Percentiles rank a stretch among this genome's conserved stretches.
These are phyloP conservation scores for Oryzias melastigma DNA, from an alignment of 2,113 vertebrate genomes.

Conservation along the genomic window DNA sequence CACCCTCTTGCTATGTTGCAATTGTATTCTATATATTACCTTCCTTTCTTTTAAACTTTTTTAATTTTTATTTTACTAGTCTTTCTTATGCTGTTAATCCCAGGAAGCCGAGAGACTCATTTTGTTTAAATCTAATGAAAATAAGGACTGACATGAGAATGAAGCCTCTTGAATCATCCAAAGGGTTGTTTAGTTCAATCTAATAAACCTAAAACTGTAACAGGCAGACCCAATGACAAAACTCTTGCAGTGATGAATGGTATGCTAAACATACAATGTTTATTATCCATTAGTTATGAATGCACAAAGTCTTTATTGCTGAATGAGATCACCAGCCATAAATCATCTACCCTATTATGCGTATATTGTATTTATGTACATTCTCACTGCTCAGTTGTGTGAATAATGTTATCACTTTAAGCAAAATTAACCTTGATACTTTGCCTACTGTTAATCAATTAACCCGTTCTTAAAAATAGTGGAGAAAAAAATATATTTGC, in stretches of 20 bases:
- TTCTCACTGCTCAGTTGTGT: constrained; percentile 29
- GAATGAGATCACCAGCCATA: constrained; percentile 35
- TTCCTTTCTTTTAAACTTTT: no score
- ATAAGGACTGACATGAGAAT: no score
- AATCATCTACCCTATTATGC: constrained; percentile 37
- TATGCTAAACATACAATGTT: constrained; percentile 35
- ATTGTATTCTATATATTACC: no score
- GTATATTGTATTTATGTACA: constrained; percentile 31
- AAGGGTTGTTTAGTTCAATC: constrained; percentile 6
- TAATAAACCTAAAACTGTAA: neutral
- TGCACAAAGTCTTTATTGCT: constrained; percentile 18
- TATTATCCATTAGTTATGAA: constrained; percentile 41
- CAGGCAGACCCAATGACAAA: constrained; percentile 9
- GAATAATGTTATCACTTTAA: constrained; percentile 35
- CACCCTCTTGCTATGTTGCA: no score
- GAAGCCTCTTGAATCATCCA: neutral
- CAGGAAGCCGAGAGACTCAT: no score
- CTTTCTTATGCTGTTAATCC: no score
- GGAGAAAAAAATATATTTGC: neutral
- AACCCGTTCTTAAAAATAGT: constrained; percentile 11
- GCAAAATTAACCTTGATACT: constrained; percentile 22
- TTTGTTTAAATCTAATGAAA: no score
- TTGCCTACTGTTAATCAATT: constrained; percentile 25
- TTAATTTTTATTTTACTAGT: no score
- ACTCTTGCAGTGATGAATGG: constrained; percentile 37